Conservation (phyloP, 2,113 vertebrate genomes). For the Grantiella picta region DNA sequence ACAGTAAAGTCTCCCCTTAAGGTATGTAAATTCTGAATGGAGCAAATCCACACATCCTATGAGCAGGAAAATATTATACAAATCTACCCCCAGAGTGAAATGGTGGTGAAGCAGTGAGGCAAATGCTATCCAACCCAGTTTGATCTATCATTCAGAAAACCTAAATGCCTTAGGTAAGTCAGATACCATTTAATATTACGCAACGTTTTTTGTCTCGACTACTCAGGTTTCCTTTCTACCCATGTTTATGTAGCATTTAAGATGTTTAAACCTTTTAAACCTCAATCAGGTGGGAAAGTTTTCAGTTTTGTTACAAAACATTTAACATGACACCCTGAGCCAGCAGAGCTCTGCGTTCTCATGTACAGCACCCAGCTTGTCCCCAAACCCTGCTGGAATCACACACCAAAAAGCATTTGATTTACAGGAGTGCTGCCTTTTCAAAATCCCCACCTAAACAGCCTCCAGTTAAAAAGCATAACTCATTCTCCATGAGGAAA, state of each 20-base stretch:
- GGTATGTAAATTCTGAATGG: background rate
- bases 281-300: background rate
- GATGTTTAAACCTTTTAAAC: background rate
- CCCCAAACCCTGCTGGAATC: background rate
- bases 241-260: background rate
- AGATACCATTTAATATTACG: background rate
- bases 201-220: background rate
- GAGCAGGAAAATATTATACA: background rate
- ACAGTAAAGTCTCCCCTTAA: background rate
- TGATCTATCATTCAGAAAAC: background rate
- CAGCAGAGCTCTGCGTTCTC: background rate
- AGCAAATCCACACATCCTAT: accelerated
- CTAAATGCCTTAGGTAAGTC: background rate
- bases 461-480: background rate
- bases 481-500: background rate
- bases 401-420: background rate
- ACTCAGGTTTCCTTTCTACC: background rate
- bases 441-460: background rate
- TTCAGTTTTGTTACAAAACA: background rate
- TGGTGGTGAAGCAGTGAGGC: background rate
- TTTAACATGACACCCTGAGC: background rate
- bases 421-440: background rate
- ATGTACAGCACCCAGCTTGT: background rate
- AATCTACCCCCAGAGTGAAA: background rate
- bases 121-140: background rate